phyloP scores from a whole-genome alignment of 2,888 invertebrate species.

The Ennomos erosarius region DNA sequence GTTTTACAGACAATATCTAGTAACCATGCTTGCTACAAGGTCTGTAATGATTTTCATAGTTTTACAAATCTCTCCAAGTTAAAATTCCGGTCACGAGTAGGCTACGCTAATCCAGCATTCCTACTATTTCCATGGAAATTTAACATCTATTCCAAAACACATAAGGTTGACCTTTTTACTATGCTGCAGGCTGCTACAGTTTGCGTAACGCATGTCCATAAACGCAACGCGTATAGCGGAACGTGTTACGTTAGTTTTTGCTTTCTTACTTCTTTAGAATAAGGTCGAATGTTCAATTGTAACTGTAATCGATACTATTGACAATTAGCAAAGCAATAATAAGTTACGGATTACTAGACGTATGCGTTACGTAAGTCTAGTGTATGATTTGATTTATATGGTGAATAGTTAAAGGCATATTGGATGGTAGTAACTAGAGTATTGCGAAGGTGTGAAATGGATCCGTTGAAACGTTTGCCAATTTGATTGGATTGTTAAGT shows the following conservation, averaged over 20 bases:
- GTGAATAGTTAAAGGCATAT: constrained; percentile 9
- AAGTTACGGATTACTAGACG: constrained; percentile 21
- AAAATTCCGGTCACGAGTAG: constrained; percentile 15
- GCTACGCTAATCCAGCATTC: constrained; percentile 7
- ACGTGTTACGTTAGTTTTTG: constrained; percentile 43
- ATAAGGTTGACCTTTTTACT: constrained; percentile 29
- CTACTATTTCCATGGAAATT: constrained; percentile 7
- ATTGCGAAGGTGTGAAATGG: constrained; percentile 28
- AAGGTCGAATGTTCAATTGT: constrained; percentile 30
- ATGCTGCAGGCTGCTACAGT: constrained; percentile 22
- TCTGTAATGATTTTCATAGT: not conserved
- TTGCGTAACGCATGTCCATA: constrained; percentile 54
- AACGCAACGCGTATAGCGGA: constrained; percentile 51
- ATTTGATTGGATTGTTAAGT: constrained; percentile 22
- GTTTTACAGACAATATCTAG: too few relatives aligned
- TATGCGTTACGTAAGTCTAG: constrained; percentile 30
- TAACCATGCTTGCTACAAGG: too few relatives aligned
- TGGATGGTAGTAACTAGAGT: constrained; percentile 2
- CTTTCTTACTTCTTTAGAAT: constrained; percentile 23
- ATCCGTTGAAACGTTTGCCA: constrained; percentile 23
- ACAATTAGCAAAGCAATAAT: constrained; percentile 32
- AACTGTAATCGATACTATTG: constrained; percentile 24
- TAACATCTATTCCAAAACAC: constrained; percentile 24
- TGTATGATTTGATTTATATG: constrained; percentile 30
- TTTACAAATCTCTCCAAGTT: constrained; percentile 24